Conservation (phyloP, 1,140 invertebrate genomes). For the Portunus trituberculatus region DNA sequence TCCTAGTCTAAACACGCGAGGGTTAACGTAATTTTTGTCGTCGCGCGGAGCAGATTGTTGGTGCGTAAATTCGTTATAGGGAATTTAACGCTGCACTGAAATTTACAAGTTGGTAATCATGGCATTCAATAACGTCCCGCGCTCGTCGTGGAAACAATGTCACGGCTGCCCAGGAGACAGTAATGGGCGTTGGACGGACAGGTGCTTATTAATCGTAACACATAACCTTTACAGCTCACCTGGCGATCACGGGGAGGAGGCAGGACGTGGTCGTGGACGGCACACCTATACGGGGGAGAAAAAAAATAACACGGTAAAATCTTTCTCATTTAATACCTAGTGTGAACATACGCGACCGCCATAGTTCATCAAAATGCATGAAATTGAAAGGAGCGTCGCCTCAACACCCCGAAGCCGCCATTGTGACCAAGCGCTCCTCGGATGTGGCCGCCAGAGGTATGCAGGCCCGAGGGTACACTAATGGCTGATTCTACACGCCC, state of each 20-base stretch:
- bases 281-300: neutral
- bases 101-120: neutral
- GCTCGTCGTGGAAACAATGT: neutral
- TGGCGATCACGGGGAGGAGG: neutral
- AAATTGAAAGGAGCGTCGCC: neutral
- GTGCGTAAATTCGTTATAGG: neutral
- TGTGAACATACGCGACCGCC: neutral
- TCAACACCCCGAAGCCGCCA: neutral
- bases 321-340: neutral
- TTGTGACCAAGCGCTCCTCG: neutral
- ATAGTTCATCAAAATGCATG: neutral
- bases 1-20: neutral
- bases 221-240: neutral
- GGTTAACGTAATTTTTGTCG: neutral
- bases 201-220: neutral
- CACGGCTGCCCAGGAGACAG: neutral
- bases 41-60: neutral
- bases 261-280: neutral
- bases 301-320: neutral
- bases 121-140: neutral
- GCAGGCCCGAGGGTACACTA: neutral
- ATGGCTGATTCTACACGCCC: constrained; percentile 10
- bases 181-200: neutral
- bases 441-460: neutral
- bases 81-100: neutral